A percentile compares a stretch with the other conserved stretches of the same genome.
Evolutionary conservation across 2,797 vertebrate genomes (phyloP).

Genomic region (Pteronotus mesoamericanus): DNA sequence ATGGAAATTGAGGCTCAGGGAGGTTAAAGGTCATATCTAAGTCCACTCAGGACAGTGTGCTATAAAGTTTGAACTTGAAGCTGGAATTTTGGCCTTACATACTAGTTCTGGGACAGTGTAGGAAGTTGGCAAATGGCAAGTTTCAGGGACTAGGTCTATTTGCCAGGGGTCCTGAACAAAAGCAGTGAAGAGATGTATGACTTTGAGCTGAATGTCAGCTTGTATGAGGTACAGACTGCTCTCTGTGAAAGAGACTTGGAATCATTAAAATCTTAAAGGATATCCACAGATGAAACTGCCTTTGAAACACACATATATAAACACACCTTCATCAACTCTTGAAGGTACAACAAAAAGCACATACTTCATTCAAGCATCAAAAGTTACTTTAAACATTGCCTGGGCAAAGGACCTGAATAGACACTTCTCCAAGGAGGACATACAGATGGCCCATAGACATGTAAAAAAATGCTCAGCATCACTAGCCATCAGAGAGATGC

Average conservation of each 20-base stretch:
- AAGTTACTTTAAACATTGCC: not conserved
- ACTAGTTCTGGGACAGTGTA: not conserved
- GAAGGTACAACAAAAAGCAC: not conserved
- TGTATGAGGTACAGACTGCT: not conserved
- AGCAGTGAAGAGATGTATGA: not conserved
- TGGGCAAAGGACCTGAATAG: not conserved
- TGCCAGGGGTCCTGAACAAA: not conserved
- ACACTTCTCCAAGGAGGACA: not conserved
- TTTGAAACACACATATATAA: not conserved
- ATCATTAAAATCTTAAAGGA: not conserved
- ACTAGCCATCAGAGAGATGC: not conserved
- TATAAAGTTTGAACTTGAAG: not conserved
- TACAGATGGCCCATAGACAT: not conserved
- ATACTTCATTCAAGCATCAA: not conserved
- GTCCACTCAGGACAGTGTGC: not conserved
- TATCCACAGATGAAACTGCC: not conserved
- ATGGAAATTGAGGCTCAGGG: not conserved
- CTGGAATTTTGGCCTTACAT: not conserved
- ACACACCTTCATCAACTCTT: not conserved
- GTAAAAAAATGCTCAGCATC: not conserved
- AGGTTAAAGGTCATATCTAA: not conserved
- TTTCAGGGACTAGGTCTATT: not conserved
- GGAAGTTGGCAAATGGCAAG: not conserved
- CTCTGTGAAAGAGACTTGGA: not conserved
- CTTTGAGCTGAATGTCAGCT: not conserved